These are phyloP conservation scores for Cryptocheilus praepositus DNA, from an alignment of 2,888 invertebrate species.

Conservation along the genomic window DNA sequence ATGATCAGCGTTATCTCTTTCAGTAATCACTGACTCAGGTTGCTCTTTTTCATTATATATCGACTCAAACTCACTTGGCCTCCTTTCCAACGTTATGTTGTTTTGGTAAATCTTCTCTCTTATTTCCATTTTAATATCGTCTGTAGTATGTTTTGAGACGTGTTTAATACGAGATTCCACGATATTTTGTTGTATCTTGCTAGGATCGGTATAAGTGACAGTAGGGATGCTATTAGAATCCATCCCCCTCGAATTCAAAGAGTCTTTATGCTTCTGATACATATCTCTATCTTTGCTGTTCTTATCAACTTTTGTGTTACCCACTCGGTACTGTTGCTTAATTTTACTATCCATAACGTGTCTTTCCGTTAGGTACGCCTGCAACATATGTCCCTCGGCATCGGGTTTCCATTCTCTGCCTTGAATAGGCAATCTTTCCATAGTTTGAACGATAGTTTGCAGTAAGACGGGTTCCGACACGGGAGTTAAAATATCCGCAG, in stretches of 20 bases:
- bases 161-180: conserved; percentile 55
- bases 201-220: conserved; percentile 64
- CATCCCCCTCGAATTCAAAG: conserved; percentile 43
- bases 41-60: conserved; percentile 56
- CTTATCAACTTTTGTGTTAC: conserved; percentile 56
- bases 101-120: conserved; percentile 60
- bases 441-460: conserved; percentile 80
- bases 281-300: conserved; percentile 49
- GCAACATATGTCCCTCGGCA: conserved; percentile 81
- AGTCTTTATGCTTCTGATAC: conserved; percentile 55
- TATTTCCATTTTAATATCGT: conserved; percentile 60
- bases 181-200: conserved; percentile 56
- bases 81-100: conserved; percentile 50
- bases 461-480: conserved; percentile 80
- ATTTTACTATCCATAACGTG: conserved; percentile 83
- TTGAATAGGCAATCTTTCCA: conserved; percentile 79
- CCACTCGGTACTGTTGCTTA: conserved; percentile 77
- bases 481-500: conserved; percentile 78
- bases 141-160: conserved; percentile 49
- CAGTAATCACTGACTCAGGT: conserved; percentile 28
- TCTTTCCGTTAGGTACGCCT: conserved; percentile 84
- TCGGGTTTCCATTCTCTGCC: conserved; percentile 76
- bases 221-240: conserved; percentile 58
- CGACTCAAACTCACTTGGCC: conserved; percentile 58
- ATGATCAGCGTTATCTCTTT: conserved; percentile 35